Conservation (phyloP, 2,113 vertebrate species). For the Cinclus mexicanus region DNA sequence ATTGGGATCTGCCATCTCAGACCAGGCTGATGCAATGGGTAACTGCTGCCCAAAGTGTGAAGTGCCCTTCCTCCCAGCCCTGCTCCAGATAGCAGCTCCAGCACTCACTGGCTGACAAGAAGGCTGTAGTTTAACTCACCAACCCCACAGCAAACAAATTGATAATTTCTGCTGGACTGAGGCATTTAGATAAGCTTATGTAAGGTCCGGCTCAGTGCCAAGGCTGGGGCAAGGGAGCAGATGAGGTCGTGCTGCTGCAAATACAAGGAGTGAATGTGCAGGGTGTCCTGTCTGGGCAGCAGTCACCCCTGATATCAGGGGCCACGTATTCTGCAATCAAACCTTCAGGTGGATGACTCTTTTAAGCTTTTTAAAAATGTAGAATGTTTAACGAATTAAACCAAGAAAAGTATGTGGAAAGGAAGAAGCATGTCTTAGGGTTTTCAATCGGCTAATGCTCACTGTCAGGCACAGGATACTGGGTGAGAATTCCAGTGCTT, state of each 20-base stretch:
- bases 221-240: not conserved
- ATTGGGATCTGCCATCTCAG: not conserved
- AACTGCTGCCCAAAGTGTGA: rapidly evolving
- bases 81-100: not conserved
- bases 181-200: not conserved
- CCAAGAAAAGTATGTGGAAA: not conserved
- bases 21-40: not conserved
- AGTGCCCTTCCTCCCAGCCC: not conserved
- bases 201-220: not conserved
- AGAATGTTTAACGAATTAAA: not conserved
- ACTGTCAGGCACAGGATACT: not conserved
- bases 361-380: not conserved
- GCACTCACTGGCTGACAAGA: not conserved
- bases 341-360: not conserved
- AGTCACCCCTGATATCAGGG: not conserved
- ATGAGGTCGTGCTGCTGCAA: not conserved
- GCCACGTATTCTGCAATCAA: rapidly evolving
- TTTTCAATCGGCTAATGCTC: rapidly evolving
- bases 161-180: not conserved
- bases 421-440: not conserved
- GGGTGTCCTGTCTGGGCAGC: not conserved
- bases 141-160: not conserved
- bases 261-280: rapidly evolving
- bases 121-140: not conserved
- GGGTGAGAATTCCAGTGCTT: not conserved